These are phyloP conservation scores for Rhyacophila evoluta DNA, from an alignment of 2,888 invertebrate species.

Conservation along the genomic window DNA sequence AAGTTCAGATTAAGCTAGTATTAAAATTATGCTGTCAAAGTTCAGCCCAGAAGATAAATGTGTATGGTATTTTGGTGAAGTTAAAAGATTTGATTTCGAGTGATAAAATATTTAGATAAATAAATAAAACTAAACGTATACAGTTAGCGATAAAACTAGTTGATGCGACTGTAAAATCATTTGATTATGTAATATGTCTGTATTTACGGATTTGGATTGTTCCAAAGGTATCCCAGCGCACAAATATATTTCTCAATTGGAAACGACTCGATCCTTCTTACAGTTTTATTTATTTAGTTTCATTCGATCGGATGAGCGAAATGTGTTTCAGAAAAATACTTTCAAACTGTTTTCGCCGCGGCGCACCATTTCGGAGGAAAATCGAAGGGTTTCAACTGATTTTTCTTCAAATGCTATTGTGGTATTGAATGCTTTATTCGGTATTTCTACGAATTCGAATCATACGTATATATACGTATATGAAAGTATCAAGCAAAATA, in stretches of 20 bases:
- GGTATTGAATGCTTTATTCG: neutral
- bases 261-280: neutral
- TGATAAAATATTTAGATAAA: too few relatives aligned
- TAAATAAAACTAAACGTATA: too few relatives aligned
- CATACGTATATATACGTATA: too few relatives aligned
- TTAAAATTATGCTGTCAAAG: too few relatives aligned
- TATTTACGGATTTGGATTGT: constrained; percentile 14
- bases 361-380: constrained; percentile 57
- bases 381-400: constrained; percentile 48
- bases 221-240: neutral
- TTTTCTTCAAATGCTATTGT: neutral
- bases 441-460: neutral
- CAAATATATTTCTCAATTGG: constrained; percentile 13
- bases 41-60: too few relatives aligned
- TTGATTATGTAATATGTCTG: constrained; percentile 22
- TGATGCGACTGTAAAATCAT: constrained; percentile 1
- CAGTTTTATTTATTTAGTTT: constrained; percentile 20
- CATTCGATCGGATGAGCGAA: constrained; percentile 4
- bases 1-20: too few relatives aligned
- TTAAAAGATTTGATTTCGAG: too few relatives aligned
- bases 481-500: too few relatives aligned
- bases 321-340: constrained; percentile 22
- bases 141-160: neutral
- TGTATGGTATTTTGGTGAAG: too few relatives aligned
- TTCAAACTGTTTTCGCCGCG: constrained; percentile 38